Conservation (phyloP, 1,140 invertebrate genomes). For the Bombus waltoni region DNA sequence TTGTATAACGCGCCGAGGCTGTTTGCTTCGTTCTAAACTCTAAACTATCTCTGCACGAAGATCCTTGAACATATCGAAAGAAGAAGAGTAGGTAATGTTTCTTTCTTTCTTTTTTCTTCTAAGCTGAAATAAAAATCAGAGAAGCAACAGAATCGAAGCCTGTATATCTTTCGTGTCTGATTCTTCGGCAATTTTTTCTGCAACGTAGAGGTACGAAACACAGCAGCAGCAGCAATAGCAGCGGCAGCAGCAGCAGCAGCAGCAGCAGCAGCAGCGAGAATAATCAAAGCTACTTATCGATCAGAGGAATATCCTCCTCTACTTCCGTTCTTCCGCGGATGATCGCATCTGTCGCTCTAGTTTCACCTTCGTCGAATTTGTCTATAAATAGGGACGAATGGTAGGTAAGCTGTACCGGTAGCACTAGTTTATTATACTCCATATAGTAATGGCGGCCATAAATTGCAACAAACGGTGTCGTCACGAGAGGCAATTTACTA, state of each 20-base stretch:
- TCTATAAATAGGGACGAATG: slow-evolving; percentile 67
- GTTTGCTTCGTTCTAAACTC: slow-evolving; percentile 8
- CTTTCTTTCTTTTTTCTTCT: too few species aligned
- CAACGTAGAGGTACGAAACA: background rate
- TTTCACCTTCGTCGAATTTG: slow-evolving; percentile 54
- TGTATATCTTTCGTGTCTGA: background rate
- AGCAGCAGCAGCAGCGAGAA: background rate
- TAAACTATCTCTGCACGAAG: background rate
- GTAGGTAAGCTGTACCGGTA: slow-evolving; percentile 57
- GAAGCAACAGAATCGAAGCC: too few species aligned
- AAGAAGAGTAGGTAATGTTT: background rate
- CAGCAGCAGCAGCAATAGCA: background rate
- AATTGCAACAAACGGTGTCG: slow-evolving; percentile 67
- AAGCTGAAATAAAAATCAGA: too few species aligned
- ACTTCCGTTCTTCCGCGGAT: slow-evolving; percentile 46
- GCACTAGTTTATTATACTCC: slow-evolving; percentile 65
- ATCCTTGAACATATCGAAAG: background rate
- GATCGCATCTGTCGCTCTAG: slow-evolving; percentile 50
- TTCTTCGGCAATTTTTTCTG: background rate
- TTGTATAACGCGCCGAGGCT: slow-evolving; percentile 12
- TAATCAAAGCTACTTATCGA: slow-evolving; percentile 26
- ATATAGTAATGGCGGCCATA: slow-evolving; percentile 67
- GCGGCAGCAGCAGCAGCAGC: too few species aligned
- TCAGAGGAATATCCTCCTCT: slow-evolving; percentile 31
- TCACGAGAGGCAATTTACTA: slow-evolving; percentile 66